These are phyloP conservation scores for Teleogryllus occipitalis DNA, from an alignment of 1,140 invertebrate genomes.

Conservation along the genomic window DNA sequence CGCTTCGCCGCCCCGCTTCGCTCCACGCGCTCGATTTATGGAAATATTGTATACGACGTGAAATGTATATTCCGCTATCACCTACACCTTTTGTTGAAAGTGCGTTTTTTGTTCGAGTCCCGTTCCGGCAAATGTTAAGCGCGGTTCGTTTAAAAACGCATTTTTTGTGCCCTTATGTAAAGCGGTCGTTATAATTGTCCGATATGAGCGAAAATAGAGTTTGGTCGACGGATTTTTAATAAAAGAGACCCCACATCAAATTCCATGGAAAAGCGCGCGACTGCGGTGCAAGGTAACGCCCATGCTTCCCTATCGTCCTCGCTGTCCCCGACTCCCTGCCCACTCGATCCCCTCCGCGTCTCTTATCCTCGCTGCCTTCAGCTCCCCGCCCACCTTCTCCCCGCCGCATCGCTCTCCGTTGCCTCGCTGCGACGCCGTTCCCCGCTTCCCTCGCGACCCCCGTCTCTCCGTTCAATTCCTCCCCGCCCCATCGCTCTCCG, in stretches of 20 bases:
- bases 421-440: too few relatives aligned
- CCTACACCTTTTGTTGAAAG: background rate
- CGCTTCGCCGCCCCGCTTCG: background rate
- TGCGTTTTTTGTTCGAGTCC: background rate
- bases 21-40: background rate
- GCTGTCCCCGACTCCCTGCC: too few relatives aligned
- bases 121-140: background rate
- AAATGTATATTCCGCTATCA: background rate
- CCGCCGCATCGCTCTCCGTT: too few relatives aligned
- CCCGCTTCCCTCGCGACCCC: too few relatives aligned
- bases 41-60: background rate
- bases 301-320: too few relatives aligned
- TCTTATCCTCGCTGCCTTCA: too few relatives aligned
- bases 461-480: too few relatives aligned
- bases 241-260: background rate
- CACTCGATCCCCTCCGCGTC: too few relatives aligned
- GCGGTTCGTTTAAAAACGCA: background rate
- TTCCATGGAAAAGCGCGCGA: background rate
- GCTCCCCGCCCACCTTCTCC: too few relatives aligned
- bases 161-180: background rate
- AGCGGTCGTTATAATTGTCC: background rate
- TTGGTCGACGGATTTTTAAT: background rate
- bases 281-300: too few relatives aligned
- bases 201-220: background rate
- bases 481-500: too few relatives aligned